Base-by-base conservation (phyloP, 2,888 invertebrate species). In the Dynastes maya region DNA sequence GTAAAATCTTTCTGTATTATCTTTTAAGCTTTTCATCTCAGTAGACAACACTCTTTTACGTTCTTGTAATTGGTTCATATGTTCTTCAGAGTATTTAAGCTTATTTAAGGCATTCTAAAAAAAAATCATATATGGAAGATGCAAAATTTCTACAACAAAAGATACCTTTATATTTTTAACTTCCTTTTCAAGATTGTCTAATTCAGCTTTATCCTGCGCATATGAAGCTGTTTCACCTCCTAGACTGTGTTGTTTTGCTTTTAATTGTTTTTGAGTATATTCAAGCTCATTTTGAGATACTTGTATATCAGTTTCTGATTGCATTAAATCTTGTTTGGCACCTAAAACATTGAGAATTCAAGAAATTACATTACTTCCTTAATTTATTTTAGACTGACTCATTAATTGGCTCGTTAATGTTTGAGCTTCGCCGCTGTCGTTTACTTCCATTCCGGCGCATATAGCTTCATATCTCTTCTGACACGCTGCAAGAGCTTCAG, bases 331-430 rank as follows among this genome's bases (percentile, higher is more conserved):
- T 83, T 94, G 93, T 86, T 96, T 94, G 0, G 95, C 95, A 85
- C 91, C 95, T 95, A 85, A 63, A 87, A 80, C 77, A 51, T 32
- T 13, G 16, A 68, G 27, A 78, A n/a, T 22, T 37, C 37, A 9
- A 37, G 32, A 2, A 53, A 71, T 65, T 37, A 65, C 22, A 72
- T 65, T 9, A 49, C 5, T 8, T 65, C 51, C 11, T 45, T 45
- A 45, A 45, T 45, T 45, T 45, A 45, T 8, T 8, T 11, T 45
- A 11, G 45, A 68, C 55, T 76, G 85, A 95, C 95, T 92, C 87
- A 97, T 97, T 27, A 98, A 91, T 87, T 97, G 97, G 82, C 97
- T 96, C 86, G 96, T 96, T 76, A 98, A 90, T 0, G 98, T 95
- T 51, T 95, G 95, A 5, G 95, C 93, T 85, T 93, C 92, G 0